A percentile compares a stretch with the other conserved stretches of the same genome.
Conservation (phyloP, 2,113 vertebrate genomes). For the Calidris pugnax region DNA sequence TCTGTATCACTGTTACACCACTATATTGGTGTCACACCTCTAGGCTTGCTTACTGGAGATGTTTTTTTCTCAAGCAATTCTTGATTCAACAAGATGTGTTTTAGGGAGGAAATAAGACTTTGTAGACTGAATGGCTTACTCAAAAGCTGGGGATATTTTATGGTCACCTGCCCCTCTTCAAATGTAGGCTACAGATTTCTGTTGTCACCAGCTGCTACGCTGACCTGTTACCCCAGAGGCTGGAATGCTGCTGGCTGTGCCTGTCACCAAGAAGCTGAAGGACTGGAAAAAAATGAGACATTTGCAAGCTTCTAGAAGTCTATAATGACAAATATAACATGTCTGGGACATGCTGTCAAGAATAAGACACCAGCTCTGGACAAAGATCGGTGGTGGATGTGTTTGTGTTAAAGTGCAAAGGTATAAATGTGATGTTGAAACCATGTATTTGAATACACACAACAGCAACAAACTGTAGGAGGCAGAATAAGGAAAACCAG, state of each 20-base stretch:
- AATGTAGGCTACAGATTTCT: not conserved
- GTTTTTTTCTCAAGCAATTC: not conserved
- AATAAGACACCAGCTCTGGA: conserved; percentile 6
- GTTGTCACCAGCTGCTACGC: not conserved
- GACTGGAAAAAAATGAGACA: not conserved
- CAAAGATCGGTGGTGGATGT: conserved; percentile 4
- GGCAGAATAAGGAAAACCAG: not conserved
- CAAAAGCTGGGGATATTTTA: not conserved
- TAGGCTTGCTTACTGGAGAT: not conserved
- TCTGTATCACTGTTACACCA: not conserved
- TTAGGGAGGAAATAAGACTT: not conserved
- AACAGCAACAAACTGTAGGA: not conserved
- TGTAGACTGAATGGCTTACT: not conserved
- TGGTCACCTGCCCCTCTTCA: not conserved
- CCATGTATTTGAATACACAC: not conserved
- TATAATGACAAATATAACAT: conserved; percentile 8
- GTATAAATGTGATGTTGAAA: conserved; percentile 31
- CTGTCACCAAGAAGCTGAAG: not conserved
- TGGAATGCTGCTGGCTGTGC: not conserved
- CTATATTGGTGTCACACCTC: not conserved
- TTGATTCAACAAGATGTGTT: not conserved
- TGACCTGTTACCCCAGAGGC: not conserved
- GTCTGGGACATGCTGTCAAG: conserved; percentile 36
- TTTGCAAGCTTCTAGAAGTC: not conserved
- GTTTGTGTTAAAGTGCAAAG: conserved; percentile 32